Base-by-base conservation (phyloP, 2,888 invertebrate genomes). In the Pasiphila rectangulata region DNA sequence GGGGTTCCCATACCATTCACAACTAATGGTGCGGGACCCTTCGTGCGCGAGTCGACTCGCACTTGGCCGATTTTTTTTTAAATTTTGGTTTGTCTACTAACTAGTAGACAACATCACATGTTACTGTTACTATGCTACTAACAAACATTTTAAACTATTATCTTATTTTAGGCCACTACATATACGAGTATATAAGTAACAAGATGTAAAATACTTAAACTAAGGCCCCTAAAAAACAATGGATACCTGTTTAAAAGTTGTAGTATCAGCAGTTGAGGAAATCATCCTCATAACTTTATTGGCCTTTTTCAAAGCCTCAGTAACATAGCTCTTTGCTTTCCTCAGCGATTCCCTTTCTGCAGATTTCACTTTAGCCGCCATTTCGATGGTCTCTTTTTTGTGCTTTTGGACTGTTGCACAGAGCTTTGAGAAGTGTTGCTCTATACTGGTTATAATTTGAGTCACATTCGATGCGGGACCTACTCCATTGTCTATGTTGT, bases 391-490 rank as follows among this genome's bases (percentile, higher is more conserved):
- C 50, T 85, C 79, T 6, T 74, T 63, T 57, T 92, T 92, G 29
- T 88, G 70, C 38, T 82, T 83, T 66, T 92, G 92, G 27, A 92
- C 67, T 3, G 79, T 63, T 0, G 85, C 89, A 49, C 85, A 84
- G 0, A 92, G 66, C 51, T 88, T 79, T 0, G 86, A 78, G 56
- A 91, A 92, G 60, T 90, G 90, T 51, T 88, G 86, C 30, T 85
- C 84, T 3, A 92, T 75, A 7, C 66, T 58, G 4, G 64, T 64
- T 35, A 87, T 75, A 6, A 79, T 56, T 23, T 62, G 63, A 29
- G 73, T 70, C 1, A 76, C 55, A 12, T 78, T 72, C 9, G 70
- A 68, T 4, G 67, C 59, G 0, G 77, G 49, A 20, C 68, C 75
- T n/a, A 67, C 66, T 25, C 79, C 76, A 57, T 69, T 78, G 46